These are phyloP conservation scores for Leptinotarsa juncta DNA, from an alignment of 2,888 invertebrate genomes.

Conservation along the genomic window DNA sequence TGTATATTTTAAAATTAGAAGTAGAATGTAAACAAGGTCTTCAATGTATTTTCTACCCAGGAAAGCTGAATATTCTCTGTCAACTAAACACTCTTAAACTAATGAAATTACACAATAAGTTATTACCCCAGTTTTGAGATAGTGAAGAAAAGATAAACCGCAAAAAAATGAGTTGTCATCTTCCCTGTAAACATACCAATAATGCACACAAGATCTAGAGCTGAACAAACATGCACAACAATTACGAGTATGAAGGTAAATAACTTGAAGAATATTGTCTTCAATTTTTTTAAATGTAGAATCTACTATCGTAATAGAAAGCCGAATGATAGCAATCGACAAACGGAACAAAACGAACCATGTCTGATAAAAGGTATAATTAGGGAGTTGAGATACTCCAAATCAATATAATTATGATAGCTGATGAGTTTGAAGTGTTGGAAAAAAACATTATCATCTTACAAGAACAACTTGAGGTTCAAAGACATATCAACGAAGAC, in stretches of 20 bases:
- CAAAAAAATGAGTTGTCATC: neutral
- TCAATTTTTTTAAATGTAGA: slow-evolving; percentile 30
- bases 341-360: slow-evolving; percentile 6
- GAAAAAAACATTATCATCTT: slow-evolving; percentile 9
- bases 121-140: too few relatives aligned
- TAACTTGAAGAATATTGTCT: slow-evolving; percentile 29
- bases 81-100: neutral
- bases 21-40: too few relatives aligned
- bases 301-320: slow-evolving; percentile 21
- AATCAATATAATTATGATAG: slow-evolving; percentile 12
- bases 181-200: neutral
- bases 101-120: neutral
- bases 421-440: slow-evolving; percentile 19
- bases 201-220: slow-evolving; percentile 24
- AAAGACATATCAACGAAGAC: slow-evolving; percentile 1
- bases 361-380: slow-evolving; percentile 20
- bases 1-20: neutral
- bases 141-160: too few relatives aligned
- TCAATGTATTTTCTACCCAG: neutral
- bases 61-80: neutral
- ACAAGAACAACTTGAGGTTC: slow-evolving; percentile 13
- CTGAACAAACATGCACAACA: slow-evolving; percentile 29
- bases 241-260: slow-evolving; percentile 36
- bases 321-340: slow-evolving; percentile 30
- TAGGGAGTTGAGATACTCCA: slow-evolving; percentile 16